Evolutionary conservation across 1,140 invertebrate species (phyloP).

Genomic region (Acromyrmex echinatior): DNA sequence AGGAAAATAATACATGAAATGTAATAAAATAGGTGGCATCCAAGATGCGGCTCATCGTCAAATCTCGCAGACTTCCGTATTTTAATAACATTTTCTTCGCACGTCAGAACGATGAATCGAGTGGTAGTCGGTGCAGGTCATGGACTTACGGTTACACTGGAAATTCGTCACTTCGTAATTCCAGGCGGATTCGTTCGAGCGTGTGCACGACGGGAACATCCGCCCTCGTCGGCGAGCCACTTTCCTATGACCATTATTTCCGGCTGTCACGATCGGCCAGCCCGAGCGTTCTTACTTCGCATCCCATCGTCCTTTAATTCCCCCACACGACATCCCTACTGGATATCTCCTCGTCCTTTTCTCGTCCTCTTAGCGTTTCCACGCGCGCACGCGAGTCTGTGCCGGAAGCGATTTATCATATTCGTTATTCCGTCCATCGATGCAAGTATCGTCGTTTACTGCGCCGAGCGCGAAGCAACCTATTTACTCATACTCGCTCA

Average conservation of each 20-base stretch:
- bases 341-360: not conserved
- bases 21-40: not conserved
- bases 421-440: slow-evolving; percentile 57
- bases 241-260: slow-evolving; percentile 63
- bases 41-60: not conserved
- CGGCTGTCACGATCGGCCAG: slow-evolving; percentile 56
- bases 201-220: slow-evolving; percentile 56
- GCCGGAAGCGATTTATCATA: slow-evolving; percentile 58
- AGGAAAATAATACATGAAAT: not conserved
- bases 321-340: not conserved
- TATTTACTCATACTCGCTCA: slow-evolving; percentile 14
- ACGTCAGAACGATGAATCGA: slow-evolving; percentile 5
- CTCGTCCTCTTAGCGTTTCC: slow-evolving; percentile 41
- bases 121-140: not conserved
- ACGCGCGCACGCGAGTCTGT: not conserved
- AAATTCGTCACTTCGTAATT: slow-evolving; percentile 62
- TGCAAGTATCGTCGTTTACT: slow-evolving; percentile 34
- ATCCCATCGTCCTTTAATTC: slow-evolving; percentile 54
- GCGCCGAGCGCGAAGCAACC: not conserved
- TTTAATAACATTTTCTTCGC: slow-evolving; percentile 26
- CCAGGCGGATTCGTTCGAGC: slow-evolving; percentile 47
- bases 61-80: slow-evolving; percentile 6
- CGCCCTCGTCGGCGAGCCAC: slow-evolving; percentile 52
- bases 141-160: slow-evolving; percentile 7
- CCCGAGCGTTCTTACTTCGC: slow-evolving; percentile 55